A percentile compares a stretch with the other conserved stretches of the same genome.
phyloP scores from a whole-genome alignment of 2,888 invertebrate species.

The Dicyrtomina minuta region DNA sequence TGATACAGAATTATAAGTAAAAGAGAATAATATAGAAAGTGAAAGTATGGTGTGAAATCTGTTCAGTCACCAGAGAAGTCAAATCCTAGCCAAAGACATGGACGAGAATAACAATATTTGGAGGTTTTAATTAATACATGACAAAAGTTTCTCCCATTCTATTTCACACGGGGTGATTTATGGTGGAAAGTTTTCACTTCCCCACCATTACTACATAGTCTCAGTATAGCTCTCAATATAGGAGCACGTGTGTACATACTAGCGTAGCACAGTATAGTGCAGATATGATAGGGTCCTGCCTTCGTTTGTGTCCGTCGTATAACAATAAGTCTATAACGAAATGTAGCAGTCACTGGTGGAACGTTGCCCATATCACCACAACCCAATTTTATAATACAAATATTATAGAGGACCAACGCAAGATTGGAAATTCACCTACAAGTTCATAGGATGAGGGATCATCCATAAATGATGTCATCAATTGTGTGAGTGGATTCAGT shows the following conservation, averaged over 20 bases:
- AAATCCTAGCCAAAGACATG: background rate
- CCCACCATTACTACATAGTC: background rate
- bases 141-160: constrained; percentile 53
- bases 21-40: no score
- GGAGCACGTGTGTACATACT: background rate
- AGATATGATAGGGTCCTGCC: background rate
- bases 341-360: no score
- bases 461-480: no score
- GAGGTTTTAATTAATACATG: constrained; percentile 54
- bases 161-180: constrained; percentile 52
- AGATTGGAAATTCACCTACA: no score
- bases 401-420: no score
- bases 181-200: constrained; percentile 37
- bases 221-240: no score
- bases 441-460: no score
- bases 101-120: constrained; percentile 52
- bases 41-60: no score
- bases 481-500: no score
- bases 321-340: constrained; percentile 1
- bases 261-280: background rate
- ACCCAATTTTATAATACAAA: background rate
- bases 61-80: no score
- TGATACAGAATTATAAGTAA: no score
- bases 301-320: no score
- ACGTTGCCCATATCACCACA: background rate